Percentiles rank a stretch among this genome's conserved stretches.
phyloP scores from a whole-genome alignment of 2,797 vertebrate genomes.

The Neosilurus hyrtlii region DNA sequence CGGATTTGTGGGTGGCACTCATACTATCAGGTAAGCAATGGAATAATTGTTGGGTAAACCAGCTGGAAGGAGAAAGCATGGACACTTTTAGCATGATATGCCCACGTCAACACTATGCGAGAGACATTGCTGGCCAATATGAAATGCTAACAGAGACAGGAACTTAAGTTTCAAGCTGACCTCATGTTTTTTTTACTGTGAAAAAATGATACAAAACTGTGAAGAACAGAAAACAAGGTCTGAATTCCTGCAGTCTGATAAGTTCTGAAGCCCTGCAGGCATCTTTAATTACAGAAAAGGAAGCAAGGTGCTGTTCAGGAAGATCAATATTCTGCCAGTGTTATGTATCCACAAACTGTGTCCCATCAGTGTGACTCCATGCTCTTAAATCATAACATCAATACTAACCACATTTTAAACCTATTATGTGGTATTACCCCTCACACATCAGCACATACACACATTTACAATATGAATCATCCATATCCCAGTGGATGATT shows the following conservation, averaged over 20 bases:
- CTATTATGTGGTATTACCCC: constrained; percentile 48
- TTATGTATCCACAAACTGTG: constrained; percentile 41
- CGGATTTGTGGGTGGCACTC: constrained; percentile 60
- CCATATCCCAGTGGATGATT: constrained; percentile 33
- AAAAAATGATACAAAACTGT: constrained; percentile 40
- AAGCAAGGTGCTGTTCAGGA: constrained; percentile 22
- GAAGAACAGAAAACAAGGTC: constrained; percentile 35
- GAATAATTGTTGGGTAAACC: constrained; percentile 65
- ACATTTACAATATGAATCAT: constrained; percentile 19
- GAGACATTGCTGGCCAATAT: constrained; percentile 24
- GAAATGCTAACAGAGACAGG: constrained; percentile 31
- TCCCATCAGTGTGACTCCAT: constrained; percentile 38
- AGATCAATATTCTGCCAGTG: constrained; percentile 46
- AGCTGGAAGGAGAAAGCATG: constrained; percentile 63
- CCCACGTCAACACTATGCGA: constrained; percentile 54
- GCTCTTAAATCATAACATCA: constrained; percentile 29
- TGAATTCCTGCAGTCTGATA: constrained; percentile 43
- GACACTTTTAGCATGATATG: constrained; percentile 63
- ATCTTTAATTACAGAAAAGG: constrained; percentile 30
- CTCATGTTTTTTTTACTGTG: constrained; percentile 40
- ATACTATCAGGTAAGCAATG: constrained; percentile 57
- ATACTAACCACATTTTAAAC: constrained; percentile 47
- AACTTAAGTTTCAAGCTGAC: constrained; percentile 25
- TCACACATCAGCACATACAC: constrained; percentile 3
- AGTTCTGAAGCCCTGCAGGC: constrained; percentile 11